phyloP scores from a whole-genome alignment of 2,113 vertebrate genomes.

The Rostratula benghalensis region DNA sequence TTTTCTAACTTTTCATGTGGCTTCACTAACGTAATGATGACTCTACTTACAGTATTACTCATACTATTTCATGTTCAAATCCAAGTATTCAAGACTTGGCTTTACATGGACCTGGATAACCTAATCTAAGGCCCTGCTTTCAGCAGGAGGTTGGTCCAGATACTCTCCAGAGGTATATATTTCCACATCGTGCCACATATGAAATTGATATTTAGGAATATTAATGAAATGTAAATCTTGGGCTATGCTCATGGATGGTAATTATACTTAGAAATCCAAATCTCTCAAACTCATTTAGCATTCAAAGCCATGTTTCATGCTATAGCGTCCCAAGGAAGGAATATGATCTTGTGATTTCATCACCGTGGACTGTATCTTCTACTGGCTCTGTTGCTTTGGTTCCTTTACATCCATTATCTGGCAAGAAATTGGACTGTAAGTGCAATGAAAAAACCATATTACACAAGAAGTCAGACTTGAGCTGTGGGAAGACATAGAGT shows the following conservation, averaged over 20 bases:
- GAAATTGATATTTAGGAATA: conserved; percentile 10
- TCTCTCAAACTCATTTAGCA: not conserved
- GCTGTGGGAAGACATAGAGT: not conserved
- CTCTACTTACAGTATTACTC: not conserved
- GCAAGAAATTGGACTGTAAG: not conserved
- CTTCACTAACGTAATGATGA: not conserved
- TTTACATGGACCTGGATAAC: not conserved
- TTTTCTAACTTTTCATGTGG: not conserved
- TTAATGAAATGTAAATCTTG: conserved; percentile 29
- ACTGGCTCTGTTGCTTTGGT: not conserved
- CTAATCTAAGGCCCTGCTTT: not conserved
- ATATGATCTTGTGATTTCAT: not conserved
- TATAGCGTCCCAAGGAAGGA: not conserved
- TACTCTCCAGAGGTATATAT: not conserved
- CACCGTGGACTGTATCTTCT: not conserved
- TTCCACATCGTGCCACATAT: not conserved
- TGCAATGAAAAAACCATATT: conserved; percentile 10
- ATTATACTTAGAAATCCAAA: not conserved
- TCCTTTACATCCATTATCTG: not conserved
- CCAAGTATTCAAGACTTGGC: not conserved
- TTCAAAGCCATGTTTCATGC: not conserved
- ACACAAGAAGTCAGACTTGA: not conserved
- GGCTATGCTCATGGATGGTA: not conserved
- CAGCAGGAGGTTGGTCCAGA: not conserved
- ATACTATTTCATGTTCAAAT: not conserved